phyloP scores from a whole-genome alignment of 2,888 invertebrate genomes.

The Sycophila texana region DNA sequence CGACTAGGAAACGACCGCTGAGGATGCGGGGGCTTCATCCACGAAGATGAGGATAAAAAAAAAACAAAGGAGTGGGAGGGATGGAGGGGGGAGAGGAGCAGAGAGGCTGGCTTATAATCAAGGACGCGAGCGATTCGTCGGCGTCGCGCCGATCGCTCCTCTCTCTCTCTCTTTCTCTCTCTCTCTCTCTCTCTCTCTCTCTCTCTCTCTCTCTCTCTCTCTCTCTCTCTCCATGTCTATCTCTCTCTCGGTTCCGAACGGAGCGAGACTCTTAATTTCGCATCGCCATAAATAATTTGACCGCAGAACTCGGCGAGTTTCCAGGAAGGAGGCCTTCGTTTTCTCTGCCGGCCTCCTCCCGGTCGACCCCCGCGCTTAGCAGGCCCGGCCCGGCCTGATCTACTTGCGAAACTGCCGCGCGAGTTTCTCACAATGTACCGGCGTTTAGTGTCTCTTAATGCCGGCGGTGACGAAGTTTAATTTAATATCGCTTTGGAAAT shows the following conservation, averaged over 20 bases:
- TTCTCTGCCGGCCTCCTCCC: slow-evolving; percentile 26
- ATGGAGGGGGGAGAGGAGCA: slow-evolving; percentile 53
- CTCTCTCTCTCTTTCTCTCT: slow-evolving; percentile 6
- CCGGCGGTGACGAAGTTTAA: neutral
- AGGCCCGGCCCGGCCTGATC: neutral
- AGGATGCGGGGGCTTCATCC: no score
- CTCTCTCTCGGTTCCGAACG: slow-evolving; percentile 38
- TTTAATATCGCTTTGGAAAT: no score
- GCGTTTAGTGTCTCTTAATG: neutral
- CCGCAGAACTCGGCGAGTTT: slow-evolving; percentile 68
- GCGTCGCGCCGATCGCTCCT: slow-evolving; percentile 45
- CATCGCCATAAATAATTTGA: slow-evolving; percentile 75
- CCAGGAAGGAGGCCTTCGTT: slow-evolving; percentile 67
- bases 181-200: slow-evolving; percentile 13
- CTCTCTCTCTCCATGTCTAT: slow-evolving; percentile 19
- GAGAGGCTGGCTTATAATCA: slow-evolving; percentile 51
- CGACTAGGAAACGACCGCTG: no score
- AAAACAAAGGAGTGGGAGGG: slow-evolving; percentile 52
- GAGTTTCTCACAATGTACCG: slow-evolving; percentile 17
- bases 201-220: slow-evolving; percentile 4
- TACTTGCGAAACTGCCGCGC: slow-evolving; percentile 31
- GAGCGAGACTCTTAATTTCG: slow-evolving; percentile 74
- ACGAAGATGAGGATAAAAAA: slow-evolving; percentile 19
- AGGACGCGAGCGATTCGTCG: slow-evolving; percentile 52
- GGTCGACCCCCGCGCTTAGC: slow-evolving; percentile 2